Evolutionary conservation across 2,113 vertebrate species (phyloP).

Genomic region (Fulica atra): DNA sequence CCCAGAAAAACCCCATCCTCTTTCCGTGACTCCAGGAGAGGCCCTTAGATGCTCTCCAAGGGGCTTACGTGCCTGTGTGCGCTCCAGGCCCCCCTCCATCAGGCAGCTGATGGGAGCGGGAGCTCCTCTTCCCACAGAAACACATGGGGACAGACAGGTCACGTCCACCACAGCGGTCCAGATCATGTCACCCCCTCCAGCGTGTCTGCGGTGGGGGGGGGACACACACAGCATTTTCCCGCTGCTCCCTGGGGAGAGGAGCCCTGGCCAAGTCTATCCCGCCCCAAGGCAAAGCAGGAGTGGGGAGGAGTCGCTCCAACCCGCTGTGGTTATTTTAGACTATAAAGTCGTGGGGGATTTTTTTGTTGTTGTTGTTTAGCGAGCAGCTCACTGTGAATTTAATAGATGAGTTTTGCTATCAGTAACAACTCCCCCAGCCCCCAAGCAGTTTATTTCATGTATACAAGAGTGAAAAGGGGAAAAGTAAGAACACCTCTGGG

Average conservation of each 20-base stretch:
- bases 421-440: slow-evolving; percentile 30
- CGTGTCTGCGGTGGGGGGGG: background rate
- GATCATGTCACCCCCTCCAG: background rate
- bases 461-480: background rate
- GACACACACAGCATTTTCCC: background rate
- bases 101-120: background rate
- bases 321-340: background rate
- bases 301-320: background rate
- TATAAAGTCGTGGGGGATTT: background rate
- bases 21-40: background rate
- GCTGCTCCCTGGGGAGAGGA: background rate
- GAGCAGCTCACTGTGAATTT: slow-evolving; percentile 28
- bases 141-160: background rate
- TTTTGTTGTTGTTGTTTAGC: background rate
- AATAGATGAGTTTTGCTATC: slow-evolving; percentile 37
- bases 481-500: slow-evolving; percentile 62
- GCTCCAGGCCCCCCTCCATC: background rate
- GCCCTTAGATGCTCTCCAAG: background rate
- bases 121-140: background rate
- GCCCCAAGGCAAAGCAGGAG: background rate
- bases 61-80: rapidly evolving
- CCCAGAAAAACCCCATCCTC: background rate
- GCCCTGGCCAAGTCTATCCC: background rate
- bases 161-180: rapidly evolving
- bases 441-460: slow-evolving; percentile 49